phyloP scores from a whole-genome alignment of 2,113 vertebrate species.

The Smithornis capensis region DNA sequence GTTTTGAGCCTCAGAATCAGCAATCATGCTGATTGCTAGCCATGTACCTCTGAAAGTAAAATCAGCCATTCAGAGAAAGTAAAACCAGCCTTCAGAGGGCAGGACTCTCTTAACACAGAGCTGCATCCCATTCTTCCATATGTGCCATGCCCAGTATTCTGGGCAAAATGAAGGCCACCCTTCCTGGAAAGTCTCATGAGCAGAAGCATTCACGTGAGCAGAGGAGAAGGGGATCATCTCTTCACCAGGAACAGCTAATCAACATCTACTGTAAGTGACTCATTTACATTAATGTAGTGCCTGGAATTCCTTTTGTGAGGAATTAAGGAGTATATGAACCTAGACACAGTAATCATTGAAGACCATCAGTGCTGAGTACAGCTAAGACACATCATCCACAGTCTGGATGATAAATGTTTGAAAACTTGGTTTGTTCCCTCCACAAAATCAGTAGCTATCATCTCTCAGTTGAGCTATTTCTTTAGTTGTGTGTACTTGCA shows the following conservation, averaged over 20 bases:
- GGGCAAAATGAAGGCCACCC: rapidly evolving
- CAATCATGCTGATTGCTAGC: background rate
- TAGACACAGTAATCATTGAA: background rate
- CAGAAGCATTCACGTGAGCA: background rate
- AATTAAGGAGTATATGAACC: background rate
- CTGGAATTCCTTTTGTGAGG: background rate
- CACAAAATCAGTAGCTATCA: background rate
- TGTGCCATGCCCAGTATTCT: background rate
- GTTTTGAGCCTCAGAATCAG: background rate
- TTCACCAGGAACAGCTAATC: background rate
- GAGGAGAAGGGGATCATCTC: background rate
- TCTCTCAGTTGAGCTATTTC: background rate
- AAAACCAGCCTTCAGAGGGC: background rate
- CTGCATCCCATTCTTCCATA: background rate
- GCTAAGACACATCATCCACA: background rate
- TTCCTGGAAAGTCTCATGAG: background rate
- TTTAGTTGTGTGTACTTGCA: background rate
- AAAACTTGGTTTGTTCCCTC: background rate
- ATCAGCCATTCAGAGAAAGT: background rate
- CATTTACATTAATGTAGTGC: background rate
- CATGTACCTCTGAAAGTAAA: background rate
- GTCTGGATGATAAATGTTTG: background rate
- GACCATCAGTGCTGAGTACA: background rate
- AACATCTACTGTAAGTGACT: background rate
- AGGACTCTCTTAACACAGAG: rapidly evolving